Evolutionary conservation across 2,113 vertebrate genomes (phyloP).

Genomic region (Clupea harengus): DNA sequence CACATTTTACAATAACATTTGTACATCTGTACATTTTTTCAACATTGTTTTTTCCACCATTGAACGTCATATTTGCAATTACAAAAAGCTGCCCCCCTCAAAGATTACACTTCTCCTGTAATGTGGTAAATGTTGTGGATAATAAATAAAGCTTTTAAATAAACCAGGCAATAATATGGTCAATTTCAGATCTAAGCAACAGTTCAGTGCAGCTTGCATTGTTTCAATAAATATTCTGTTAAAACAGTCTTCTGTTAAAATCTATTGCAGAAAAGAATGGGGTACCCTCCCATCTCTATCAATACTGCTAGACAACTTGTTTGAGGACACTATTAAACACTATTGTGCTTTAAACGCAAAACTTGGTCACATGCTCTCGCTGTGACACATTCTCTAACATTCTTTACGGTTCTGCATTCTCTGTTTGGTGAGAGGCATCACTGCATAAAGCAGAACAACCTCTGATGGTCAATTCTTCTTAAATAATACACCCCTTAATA

Average conservation of each 20-base stretch:
- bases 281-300: neutral
- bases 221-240: neutral
- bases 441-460: neutral
- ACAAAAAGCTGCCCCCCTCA: neutral
- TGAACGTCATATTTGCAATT: neutral
- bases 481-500: neutral
- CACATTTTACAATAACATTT: neutral
- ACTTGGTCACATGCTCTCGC: neutral
- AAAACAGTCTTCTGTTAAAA: neutral
- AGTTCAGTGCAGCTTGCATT: neutral
- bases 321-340: neutral
- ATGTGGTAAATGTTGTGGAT: neutral
- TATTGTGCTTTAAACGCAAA: neutral
- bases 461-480: neutral
- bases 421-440: neutral
- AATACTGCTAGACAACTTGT: neutral
- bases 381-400: neutral
- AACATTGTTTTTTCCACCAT: neutral
- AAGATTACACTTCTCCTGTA: neutral
- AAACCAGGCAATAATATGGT: neutral
- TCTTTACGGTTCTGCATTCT: neutral
- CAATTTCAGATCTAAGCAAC: neutral
- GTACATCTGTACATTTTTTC: neutral
- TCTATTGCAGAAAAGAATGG: neutral
- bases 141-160: slow-evolving; percentile 17